Base-by-base conservation (phyloP, 2,888 invertebrate species). In the Drosophila melanocephala region DNA sequence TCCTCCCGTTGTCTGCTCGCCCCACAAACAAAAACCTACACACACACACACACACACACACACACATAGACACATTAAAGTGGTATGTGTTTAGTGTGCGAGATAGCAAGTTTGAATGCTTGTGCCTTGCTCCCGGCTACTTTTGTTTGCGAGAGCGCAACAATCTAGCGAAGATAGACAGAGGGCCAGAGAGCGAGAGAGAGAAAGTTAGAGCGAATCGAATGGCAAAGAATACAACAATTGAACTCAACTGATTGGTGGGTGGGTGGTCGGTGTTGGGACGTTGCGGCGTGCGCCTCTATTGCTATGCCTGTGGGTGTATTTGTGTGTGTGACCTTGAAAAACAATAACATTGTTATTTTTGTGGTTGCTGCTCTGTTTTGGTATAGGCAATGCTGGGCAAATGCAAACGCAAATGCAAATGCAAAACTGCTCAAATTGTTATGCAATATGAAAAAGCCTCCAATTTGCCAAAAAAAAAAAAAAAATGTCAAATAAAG, bases 261-360 rank as follows among this genome's bases (percentile, higher is more conserved):
- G 61, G 63, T 65, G 63, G 62, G 44, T 61, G 67, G 66, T 72
- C 65, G 70, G 79, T 81, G 69, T 79, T 65, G 70, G 68, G 83
- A 70, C 66, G 50, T 50, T 77, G 72, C 5, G 72, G 59, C 26
- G 61, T 67, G 37, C 37, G 56, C 33, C 47, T 57, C 37, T 53
- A 44, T 32, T 64, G 12, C n/a, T 60, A 37, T 77, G 64, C 56
- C 28, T 76, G 76, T 37, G 35, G 14, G 14, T 35, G 14, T 33
- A 12, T 35, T 5, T 35, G 37, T 82, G 61, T 79, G 26, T 51
- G 81, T 86, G 86, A 86, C 86, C 86, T 86, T 86, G 86, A 86
- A 78, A 85, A 86, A 85, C 75, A 85, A 87, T 87, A 87, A 84
- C 77, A 84, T 83, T 82, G 75, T 69, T 83, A 68, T 51, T 67